Evolutionary conservation across 2,888 invertebrate genomes (phyloP), one percentile per base, ranked within the genome.

Genomic region (Agelastica alni): DNA sequence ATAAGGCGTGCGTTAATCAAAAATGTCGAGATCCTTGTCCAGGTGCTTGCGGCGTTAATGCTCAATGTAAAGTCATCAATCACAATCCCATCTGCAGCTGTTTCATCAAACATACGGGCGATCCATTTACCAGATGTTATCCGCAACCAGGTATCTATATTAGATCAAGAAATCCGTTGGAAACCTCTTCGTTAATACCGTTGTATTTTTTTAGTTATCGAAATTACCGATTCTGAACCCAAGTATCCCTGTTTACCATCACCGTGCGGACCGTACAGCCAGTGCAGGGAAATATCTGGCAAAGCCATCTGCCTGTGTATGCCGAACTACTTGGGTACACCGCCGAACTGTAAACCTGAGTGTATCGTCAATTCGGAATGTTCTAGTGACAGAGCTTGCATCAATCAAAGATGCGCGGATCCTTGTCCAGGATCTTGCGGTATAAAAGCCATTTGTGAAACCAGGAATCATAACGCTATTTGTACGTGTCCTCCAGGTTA

Each of bases 351-450:
- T 62, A 70, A 81, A 60, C 82, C 83, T 10, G 83, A 83, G 70
- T 81, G 81, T 68, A 74, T 74, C 1, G 75, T 89, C 18, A 88
- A 87, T 70, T 80, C 88, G 0, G 91, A 91, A 66, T 93, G 93
- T 72, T 75, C 85, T 4, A 86, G 85, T 67, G 85, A 86, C 69
- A 79, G 83, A 64, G 89, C 91, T 31, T 93, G 93, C 68, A 86
- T 91, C 37, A 83, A 85, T 62, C 85, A 87, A 68, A 87, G 83
- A 72, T 91, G 91, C 72, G 79, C 77, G 60, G 89, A 91, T 74
- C 91, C 91, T n/a, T 92, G 91, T 66, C 87, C 87, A 5, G 90
- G 90, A 7, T 87, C 87, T 4, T 92, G 93, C 69, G 93, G 92
- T 9, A 69, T 83, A 13, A 82, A 83, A 61, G 88, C 93, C 1